Conservation (phyloP, 2,113 vertebrate genomes). For the Copsychus sechellarum region DNA sequence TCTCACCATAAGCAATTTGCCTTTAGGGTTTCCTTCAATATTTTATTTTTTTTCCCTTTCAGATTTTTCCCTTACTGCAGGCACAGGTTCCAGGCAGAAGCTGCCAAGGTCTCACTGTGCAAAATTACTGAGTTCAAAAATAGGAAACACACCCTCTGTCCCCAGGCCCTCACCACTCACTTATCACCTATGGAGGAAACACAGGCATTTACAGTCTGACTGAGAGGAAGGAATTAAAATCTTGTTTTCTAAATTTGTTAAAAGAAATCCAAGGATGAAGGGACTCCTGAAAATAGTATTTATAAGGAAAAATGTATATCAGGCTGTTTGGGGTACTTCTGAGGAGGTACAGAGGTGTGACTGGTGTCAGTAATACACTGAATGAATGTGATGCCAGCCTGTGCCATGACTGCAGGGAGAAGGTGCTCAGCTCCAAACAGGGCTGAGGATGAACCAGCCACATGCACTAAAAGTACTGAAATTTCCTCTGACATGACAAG, state of each 20-base stretch:
- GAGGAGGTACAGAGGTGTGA: not conserved
- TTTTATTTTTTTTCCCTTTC: not conserved
- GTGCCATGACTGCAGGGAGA: not conserved
- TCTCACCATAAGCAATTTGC: not conserved
- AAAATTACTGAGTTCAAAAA: not conserved
- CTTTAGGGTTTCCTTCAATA: not conserved
- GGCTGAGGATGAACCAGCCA: not conserved
- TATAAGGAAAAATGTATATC: not conserved
- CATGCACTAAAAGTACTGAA: not conserved
- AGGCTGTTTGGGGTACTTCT: not conserved
- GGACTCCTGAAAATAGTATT: not conserved
- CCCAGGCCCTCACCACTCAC: not conserved
- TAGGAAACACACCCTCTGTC: not conserved
- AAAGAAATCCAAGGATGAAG: not conserved
- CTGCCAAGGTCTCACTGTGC: not conserved
- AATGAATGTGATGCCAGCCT: not conserved
- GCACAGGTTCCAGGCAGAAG: not conserved
- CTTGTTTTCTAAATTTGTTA: not conserved
- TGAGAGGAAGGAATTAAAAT: not conserved
- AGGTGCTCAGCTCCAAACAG: not conserved
- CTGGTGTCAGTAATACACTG: not conserved
- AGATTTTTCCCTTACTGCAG: not conserved
- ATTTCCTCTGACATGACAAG: not conserved
- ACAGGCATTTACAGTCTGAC: not conserved
- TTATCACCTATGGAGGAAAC: not conserved